Conservation (phyloP, 2,797 vertebrate species). For the Thripadectes ignobilis region DNA sequence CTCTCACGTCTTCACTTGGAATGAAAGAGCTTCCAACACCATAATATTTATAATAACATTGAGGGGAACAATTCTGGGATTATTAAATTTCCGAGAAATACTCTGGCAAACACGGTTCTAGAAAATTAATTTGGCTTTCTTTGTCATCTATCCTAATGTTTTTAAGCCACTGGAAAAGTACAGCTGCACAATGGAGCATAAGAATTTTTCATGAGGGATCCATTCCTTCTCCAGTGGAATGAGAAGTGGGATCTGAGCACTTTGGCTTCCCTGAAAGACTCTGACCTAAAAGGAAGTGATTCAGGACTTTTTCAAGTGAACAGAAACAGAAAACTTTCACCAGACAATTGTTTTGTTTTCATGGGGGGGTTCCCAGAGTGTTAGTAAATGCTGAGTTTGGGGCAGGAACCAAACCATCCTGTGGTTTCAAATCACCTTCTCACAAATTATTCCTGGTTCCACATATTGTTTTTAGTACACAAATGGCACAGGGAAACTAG, state of each 20-base stretch:
- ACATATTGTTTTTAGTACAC: background rate
- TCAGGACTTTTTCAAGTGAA: background rate
- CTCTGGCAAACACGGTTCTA: background rate
- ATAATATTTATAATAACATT: background rate
- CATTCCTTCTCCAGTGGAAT: background rate
- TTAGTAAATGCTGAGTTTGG: background rate
- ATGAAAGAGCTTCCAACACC: background rate
- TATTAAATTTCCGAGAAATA: background rate
- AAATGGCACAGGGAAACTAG: accelerated
- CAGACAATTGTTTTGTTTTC: accelerated
- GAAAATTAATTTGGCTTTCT: background rate
- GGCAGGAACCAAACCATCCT: background rate
- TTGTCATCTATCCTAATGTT: background rate
- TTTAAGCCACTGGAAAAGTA: background rate
- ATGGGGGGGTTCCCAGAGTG: background rate
- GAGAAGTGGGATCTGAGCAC: background rate
- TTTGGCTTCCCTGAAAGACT: background rate
- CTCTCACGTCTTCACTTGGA: background rate
- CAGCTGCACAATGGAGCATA: background rate
- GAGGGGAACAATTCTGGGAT: background rate
- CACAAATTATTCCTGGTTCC: background rate
- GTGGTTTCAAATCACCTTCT: background rate
- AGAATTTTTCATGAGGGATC: background rate
- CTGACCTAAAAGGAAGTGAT: background rate
- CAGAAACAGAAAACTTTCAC: background rate